These are phyloP conservation scores for Amniataba percoides DNA, from an alignment of 2,797 vertebrate species.

Conservation along the genomic window DNA sequence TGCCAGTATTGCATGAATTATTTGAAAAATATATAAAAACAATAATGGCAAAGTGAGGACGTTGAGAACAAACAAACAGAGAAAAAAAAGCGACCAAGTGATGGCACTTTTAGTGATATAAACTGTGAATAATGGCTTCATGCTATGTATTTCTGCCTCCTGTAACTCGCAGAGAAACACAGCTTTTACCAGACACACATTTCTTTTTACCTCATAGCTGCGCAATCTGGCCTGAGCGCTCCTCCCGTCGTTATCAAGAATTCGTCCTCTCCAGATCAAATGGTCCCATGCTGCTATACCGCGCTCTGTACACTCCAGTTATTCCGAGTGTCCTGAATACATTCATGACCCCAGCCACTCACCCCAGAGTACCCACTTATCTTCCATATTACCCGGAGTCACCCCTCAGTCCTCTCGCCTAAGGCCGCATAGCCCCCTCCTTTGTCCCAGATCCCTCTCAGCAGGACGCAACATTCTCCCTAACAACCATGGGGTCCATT, in stretches of 20 bases:
- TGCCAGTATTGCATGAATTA: neutral
- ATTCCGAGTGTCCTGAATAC: constrained; percentile 67
- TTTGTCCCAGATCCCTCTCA: constrained; percentile 80
- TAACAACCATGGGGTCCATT: constrained; percentile 74
- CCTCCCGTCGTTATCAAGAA: constrained; percentile 2
- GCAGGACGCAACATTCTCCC: constrained; percentile 72
- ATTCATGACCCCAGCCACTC: constrained; percentile 58
- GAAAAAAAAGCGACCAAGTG: neutral
- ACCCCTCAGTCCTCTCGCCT: constrained; percentile 59
- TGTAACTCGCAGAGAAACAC: constrained; percentile 10
- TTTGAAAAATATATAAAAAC: neutral
- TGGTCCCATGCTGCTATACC: neutral
- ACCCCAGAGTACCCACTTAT: constrained; percentile 74
- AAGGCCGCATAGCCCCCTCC: constrained; percentile 60
- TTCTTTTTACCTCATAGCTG: neutral
- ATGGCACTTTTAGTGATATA: neutral
- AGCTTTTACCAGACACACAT: constrained; percentile 9
- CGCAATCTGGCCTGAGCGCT: constrained; percentile 20
- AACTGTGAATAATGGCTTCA: neutral
- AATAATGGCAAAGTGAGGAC: neutral
- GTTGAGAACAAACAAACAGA: neutral
- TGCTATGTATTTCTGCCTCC: neutral
- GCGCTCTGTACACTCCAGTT: constrained; percentile 26
- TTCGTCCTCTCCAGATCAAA: constrained; percentile 20
- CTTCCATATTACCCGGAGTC: constrained; percentile 61